Percentiles rank a stretch among this genome's conserved stretches.
Conservation (phyloP, 1,140 invertebrate species). For the Pinna nobilis region DNA sequence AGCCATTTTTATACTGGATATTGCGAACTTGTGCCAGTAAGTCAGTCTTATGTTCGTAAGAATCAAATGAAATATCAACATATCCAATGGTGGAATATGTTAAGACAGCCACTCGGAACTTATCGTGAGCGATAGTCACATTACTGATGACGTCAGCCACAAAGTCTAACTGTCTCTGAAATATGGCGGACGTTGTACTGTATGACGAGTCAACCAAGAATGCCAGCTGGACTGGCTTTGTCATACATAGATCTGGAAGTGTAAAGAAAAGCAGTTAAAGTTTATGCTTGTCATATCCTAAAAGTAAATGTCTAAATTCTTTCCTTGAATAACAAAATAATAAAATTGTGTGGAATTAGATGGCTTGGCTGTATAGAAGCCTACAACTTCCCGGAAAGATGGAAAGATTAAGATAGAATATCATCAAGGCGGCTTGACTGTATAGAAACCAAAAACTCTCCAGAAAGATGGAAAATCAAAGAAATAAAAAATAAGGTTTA, state of each 20-base stretch:
- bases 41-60: not conserved
- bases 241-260: slow-evolving; percentile 8
- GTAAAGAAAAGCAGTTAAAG: too few relatives aligned
- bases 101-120: slow-evolving; percentile 5
- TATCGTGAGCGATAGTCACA: not conserved
- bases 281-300: too few relatives aligned
- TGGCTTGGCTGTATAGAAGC: too few relatives aligned
- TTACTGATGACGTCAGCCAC: not conserved
- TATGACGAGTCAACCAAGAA: slow-evolving; percentile 4
- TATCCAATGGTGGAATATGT: not conserved
- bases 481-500: too few relatives aligned
- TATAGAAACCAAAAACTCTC: too few relatives aligned
- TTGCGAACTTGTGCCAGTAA: not conserved
- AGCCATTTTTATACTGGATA: slow-evolving; percentile 1
- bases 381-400: too few relatives aligned
- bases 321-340: too few relatives aligned
- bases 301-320: too few relatives aligned
- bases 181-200: not conserved
- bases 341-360: too few relatives aligned
- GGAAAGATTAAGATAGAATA: too few relatives aligned
- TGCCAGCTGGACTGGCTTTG: not conserved
- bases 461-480: too few relatives aligned
- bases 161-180: slow-evolving; percentile 8
- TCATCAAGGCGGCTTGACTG: too few relatives aligned
- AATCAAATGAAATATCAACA: slow-evolving; percentile 2